Evolutionary conservation across 2,797 vertebrate genomes (phyloP).

Genomic region (Falco concolor): DNA sequence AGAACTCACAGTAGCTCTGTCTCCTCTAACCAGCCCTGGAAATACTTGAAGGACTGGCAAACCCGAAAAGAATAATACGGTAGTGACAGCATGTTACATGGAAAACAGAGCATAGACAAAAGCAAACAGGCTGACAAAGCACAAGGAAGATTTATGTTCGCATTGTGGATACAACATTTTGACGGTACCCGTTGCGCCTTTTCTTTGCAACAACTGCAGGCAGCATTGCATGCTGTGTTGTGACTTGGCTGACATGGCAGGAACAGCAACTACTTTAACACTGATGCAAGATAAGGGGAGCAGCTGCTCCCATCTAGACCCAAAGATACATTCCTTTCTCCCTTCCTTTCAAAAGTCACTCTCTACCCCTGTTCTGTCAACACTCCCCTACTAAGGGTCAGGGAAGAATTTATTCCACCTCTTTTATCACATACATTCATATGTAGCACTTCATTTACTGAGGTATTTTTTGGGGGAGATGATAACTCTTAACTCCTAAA

Average conservation of each 20-base stretch:
- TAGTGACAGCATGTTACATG: constrained; percentile 60
- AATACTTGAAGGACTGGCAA: neutral
- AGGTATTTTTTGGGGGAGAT: constrained; percentile 24
- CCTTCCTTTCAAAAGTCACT: constrained; percentile 38
- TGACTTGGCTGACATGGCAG: constrained; percentile 26
- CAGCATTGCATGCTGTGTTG: neutral
- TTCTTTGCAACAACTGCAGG: constrained; percentile 13
- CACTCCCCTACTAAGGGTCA: constrained; percentile 45
- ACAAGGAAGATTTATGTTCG: constrained; percentile 58
- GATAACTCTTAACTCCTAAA: constrained; percentile 62
- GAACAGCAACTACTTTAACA: constrained; percentile 54
- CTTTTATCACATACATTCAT: constrained; percentile 57
- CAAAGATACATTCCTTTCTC: constrained; percentile 8
- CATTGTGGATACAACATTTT: neutral
- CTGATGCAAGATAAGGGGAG: constrained; percentile 43
- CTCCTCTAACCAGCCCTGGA: neutral
- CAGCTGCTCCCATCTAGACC: constrained; percentile 34
- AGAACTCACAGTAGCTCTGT: neutral
- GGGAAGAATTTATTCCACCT: constrained; percentile 43
- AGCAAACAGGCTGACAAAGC: constrained; percentile 69
- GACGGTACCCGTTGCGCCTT: neutral
- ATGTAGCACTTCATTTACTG: constrained; percentile 70
- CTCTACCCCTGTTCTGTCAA: constrained; percentile 67
- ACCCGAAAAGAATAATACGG: neutral
- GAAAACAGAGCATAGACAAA: constrained; percentile 71